Evolutionary conservation across 2,797 vertebrate species (phyloP), one percentile per base, ranked within the genome.

Genomic region (Limnodromus scolopaceus): DNA sequence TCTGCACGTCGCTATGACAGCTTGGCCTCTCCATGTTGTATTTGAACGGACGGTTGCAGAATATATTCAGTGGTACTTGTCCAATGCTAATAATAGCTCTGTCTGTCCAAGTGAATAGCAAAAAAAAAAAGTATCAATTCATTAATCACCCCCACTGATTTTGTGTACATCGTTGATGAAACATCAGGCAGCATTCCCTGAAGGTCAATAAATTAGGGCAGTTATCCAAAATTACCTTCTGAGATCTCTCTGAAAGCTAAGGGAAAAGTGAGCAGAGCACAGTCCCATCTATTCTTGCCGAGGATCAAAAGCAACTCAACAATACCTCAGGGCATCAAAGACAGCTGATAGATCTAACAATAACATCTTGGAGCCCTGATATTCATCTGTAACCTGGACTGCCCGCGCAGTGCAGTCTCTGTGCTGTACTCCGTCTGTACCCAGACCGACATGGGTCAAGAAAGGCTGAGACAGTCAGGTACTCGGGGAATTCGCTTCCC

Each of bases 301-400:
- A 87, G 93, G 94, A 96, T 96, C 93, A 97, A 96, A 97, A 96
- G 89, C 92, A 87, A 19, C 89, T 96, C 95, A 94, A 96, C 96
- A 97, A 97, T 97, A 97, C 92, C 94, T 96, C 93, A 76, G 92
- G 92, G 94, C 93, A 96, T 96, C 95, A 97, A 96, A 97, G 95
- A 93, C 93, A 94, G 92, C 88, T 91, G 95, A 96, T 89, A 95
- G 97, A 96, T 97, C 96, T 97, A 94, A 97, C 94, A 97, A 94
- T 95, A 97, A 96, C 91, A 94, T 97, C 93, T 96, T 83, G 89
- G 72, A 95, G 89, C 93, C 96, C 97, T 93, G 93, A 96, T 96
- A 96, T 96, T 95, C 95, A 61, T 95, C 96, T 94, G 91, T 97
- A 93, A 93, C 95, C 94, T 93, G 97, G 89, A 89, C 94, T 97